phyloP scores from a whole-genome alignment of 1,140 invertebrate genomes.

The Parapsyche elsis region DNA sequence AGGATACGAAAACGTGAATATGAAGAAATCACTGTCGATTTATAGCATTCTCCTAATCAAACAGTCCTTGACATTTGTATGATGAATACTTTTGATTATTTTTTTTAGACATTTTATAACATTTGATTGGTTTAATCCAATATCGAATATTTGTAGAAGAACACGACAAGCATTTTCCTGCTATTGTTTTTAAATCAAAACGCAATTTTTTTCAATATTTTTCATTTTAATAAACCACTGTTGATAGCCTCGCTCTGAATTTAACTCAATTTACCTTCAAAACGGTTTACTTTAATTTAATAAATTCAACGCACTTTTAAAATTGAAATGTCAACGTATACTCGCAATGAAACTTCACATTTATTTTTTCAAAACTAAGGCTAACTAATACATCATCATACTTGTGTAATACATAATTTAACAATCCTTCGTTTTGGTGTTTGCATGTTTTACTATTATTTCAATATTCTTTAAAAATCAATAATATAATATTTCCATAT shows the following conservation, averaged over 20 bases:
- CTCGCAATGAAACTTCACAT: too few species aligned
- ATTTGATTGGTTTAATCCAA: too few species aligned
- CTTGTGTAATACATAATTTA: not conserved
- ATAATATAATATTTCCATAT: too few species aligned
- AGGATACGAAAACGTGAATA: not conserved
- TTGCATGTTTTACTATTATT: not conserved
- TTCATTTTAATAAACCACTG: too few species aligned
- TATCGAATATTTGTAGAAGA: too few species aligned
- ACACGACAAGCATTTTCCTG: too few species aligned
- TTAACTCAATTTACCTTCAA: slow-evolving; percentile 21
- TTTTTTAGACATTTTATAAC: not conserved
- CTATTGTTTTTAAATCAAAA: too few species aligned
- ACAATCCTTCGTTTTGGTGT: slow-evolving; percentile 32
- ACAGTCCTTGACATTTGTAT: slow-evolving; percentile 17
- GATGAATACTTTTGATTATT: not conserved
- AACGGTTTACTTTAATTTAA: not conserved
- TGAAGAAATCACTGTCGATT: slow-evolving; percentile 11
- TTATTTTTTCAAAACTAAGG: too few species aligned
- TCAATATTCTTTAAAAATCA: not conserved
- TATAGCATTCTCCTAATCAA: not conserved
- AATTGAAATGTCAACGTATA: too few species aligned
- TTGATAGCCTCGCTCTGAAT: slow-evolving; percentile 19
- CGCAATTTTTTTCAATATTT: too few species aligned
- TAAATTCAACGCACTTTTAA: too few species aligned
- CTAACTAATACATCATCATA: not conserved